These are phyloP conservation scores for Decapterus maruadsi DNA, from an alignment of 2,797 vertebrate species.

Conservation along the genomic window DNA sequence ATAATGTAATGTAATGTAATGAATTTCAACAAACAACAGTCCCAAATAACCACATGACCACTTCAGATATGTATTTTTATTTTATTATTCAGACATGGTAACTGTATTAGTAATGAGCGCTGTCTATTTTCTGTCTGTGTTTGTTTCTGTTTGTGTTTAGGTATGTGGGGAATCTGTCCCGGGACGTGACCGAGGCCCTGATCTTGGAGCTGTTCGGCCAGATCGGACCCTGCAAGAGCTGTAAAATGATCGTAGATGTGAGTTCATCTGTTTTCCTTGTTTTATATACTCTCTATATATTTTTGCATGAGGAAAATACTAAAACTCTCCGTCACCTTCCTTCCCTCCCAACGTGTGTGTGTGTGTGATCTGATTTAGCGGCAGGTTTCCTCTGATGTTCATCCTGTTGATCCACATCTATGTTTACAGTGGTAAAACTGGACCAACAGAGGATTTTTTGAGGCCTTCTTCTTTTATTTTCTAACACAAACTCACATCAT, in stretches of 20 bases:
- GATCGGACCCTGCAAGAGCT: slow-evolving; percentile 97
- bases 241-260: slow-evolving; percentile 98
- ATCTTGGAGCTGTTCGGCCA: slow-evolving; percentile 96
- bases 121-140: slow-evolving; percentile 7
- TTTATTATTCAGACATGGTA: not conserved
- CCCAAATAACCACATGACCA: no score
- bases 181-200: slow-evolving; percentile 95
- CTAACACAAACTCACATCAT: not conserved
- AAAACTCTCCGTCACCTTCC: not conserved
- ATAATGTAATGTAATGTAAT: no score
- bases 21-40: no score
- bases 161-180: slow-evolving; percentile 95
- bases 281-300: not conserved
- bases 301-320: not conserved
- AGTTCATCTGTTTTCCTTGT: slow-evolving; percentile 64
- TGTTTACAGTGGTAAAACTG: not conserved
- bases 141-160: slow-evolving; percentile 73
- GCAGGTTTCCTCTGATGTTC: not conserved
- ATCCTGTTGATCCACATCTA: not conserved
- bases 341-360: not conserved
- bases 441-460: no score
- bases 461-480: not conserved
- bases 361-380: not conserved
- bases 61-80: no score
- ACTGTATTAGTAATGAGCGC: not conserved